Evolutionary conservation across 2,113 vertebrate genomes (phyloP).

Genomic region (Cynopterus brachyotis): DNA sequence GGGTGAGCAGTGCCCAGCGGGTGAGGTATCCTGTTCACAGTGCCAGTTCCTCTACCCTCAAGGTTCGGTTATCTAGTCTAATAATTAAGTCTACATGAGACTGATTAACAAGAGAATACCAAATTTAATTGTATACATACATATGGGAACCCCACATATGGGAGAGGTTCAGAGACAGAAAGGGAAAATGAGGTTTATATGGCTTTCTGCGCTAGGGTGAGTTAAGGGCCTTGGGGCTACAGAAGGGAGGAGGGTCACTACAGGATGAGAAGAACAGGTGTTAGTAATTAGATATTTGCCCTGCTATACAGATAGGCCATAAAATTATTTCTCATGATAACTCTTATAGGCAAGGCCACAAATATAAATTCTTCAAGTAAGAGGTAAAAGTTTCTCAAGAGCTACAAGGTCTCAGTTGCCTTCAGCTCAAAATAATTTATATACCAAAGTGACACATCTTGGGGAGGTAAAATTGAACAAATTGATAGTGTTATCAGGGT

Average conservation of each 20-base stretch:
- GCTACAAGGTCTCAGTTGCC: not conserved
- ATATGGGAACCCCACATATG: not conserved
- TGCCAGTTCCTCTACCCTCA: not conserved
- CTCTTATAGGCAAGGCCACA: not conserved
- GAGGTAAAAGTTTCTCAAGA: not conserved
- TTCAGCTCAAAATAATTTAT: not conserved
- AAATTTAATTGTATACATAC: not conserved
- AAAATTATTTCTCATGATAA: not conserved
- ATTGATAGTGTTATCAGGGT: not conserved
- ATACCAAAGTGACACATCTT: not conserved
- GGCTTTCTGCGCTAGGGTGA: not conserved
- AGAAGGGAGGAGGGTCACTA: not conserved
- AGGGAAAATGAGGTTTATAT: not conserved
- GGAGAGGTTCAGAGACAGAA: not conserved
- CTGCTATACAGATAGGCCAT: not conserved
- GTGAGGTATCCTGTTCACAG: not conserved
- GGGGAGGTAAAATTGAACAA: not conserved
- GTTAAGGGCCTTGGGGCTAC: not conserved
- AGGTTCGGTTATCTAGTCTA: not conserved
- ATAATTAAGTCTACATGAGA: not conserved
- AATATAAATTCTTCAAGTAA: not conserved
- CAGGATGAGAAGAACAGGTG: not conserved
- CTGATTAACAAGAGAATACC: not conserved
- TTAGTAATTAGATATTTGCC: not conserved
- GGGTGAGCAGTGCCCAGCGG: not conserved